Conservation (phyloP, 2,797 vertebrate species). For the Meda fulgida region DNA sequence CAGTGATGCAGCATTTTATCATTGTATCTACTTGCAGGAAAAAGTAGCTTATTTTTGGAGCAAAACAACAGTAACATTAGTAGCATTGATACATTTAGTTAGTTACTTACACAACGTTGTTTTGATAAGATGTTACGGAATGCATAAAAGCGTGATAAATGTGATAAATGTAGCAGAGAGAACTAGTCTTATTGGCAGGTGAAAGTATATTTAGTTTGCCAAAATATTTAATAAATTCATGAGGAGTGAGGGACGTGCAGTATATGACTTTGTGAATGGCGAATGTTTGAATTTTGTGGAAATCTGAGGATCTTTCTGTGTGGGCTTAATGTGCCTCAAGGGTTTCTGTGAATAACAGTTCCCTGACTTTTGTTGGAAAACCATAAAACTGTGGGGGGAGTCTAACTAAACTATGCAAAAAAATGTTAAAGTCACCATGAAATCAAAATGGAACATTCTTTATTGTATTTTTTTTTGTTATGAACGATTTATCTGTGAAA, state of each 20-base stretch:
- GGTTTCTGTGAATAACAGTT: constrained; percentile 1
- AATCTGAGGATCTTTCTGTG: constrained; percentile 19
- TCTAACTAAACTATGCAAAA: neutral
- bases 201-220: neutral
- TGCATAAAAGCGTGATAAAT: neutral
- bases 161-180: neutral
- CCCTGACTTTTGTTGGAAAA: too few relatives aligned
- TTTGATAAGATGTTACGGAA: too few relatives aligned
- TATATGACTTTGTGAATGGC: constrained; percentile 2
- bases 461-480: too few relatives aligned
- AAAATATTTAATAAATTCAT: neutral
- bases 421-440: neutral
- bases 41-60: neutral
- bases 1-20: neutral
- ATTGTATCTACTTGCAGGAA: neutral
- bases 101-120: neutral
- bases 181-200: neutral
- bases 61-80: neutral
- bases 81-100: neutral
- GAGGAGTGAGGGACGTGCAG: neutral
- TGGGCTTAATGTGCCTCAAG: constrained; percentile 25
- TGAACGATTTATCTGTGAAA: too few relatives aligned
- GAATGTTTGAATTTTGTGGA: neutral
- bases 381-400: neutral
- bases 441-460: neutral